Percentiles rank a stretch among this genome's conserved stretches.
Conservation (phyloP, 2,888 invertebrate genomes). For the Pandemis cinnamomeana region DNA sequence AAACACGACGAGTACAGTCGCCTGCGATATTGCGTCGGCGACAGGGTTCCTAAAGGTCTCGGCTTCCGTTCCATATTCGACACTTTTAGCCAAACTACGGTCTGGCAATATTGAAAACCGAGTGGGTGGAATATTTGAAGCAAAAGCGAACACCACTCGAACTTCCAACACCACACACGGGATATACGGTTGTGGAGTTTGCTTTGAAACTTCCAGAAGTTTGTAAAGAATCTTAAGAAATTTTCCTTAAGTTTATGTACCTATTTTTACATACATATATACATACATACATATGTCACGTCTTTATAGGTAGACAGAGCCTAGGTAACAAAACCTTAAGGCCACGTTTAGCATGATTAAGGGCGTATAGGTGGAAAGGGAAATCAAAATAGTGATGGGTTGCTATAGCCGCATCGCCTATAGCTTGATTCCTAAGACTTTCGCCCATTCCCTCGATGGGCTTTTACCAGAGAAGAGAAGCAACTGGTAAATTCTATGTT, state of each 20-base stretch:
- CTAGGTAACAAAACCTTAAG: too few species aligned
- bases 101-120: conserved; percentile 65
- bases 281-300: too few species aligned
- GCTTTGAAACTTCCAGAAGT: conserved; percentile 19
- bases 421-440: too few species aligned
- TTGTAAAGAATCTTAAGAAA: neutral
- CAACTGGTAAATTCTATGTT: too few species aligned
- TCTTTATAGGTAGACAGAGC: too few species aligned
- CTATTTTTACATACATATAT: too few species aligned
- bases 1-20: conserved; percentile 50
- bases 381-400: too few species aligned
- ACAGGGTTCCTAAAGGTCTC: conserved; percentile 56
- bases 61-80: conserved; percentile 61
- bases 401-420: too few species aligned
- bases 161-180: conserved; percentile 30
- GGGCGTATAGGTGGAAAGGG: too few species aligned
- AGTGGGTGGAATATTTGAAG: conserved; percentile 60
- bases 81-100: conserved; percentile 57
- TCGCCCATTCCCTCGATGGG: too few species aligned
- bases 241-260: neutral
- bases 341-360: too few species aligned
- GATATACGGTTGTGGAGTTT: conserved; percentile 22
- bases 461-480: too few species aligned
- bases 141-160: conserved; percentile 48
- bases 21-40: conserved; percentile 60